These are phyloP conservation scores for Lutraria rhynchaena DNA, from an alignment of 1,140 invertebrate species.

Conservation along the genomic window DNA sequence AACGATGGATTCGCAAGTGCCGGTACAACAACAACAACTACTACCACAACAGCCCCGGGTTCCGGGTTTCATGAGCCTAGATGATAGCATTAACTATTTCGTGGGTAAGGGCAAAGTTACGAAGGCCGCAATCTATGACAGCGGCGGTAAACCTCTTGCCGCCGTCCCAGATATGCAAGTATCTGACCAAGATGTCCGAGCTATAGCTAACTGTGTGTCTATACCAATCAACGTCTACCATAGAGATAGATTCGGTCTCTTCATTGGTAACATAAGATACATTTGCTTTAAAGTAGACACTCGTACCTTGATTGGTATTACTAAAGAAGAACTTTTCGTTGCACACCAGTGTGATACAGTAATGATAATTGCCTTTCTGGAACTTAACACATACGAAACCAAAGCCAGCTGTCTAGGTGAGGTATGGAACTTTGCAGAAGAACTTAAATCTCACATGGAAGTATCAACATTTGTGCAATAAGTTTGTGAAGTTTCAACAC, in stretches of 20 bases:
- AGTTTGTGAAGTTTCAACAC: too few species aligned
- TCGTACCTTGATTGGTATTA: conserved; percentile 37
- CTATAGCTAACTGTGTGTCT: conserved; percentile 35
- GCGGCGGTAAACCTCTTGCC: conserved; percentile 49
- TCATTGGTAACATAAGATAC: conserved; percentile 12
- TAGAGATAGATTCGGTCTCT: conserved; percentile 28
- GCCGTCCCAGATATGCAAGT: conserved; percentile 48
- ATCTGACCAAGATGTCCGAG: conserved; percentile 41
- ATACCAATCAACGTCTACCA: conserved; percentile 42
- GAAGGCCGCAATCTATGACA: conserved; percentile 42
- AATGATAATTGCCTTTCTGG: conserved; percentile 50
- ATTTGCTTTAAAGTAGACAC: conserved; percentile 54
- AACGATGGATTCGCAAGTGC: too few species aligned
- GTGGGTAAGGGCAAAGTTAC: conserved; percentile 39
- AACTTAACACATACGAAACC: background rate
- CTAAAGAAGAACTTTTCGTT: conserved; percentile 45
- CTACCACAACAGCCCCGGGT: background rate
- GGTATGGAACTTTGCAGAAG: conserved; percentile 56
- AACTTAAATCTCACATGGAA: conserved; percentile 47
- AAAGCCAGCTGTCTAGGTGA: conserved; percentile 45
- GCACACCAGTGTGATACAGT: conserved; percentile 47
- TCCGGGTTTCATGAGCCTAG: conserved; percentile 45
- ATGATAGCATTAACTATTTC: conserved; percentile 51
- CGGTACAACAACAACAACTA: too few species aligned
- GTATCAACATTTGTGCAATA: conserved; percentile 55